A percentile compares a stretch with the other conserved stretches of the same genome.
Conservation (phyloP, 92 coral and sea anemone genomes). For the Palythoa grandiflora region DNA sequence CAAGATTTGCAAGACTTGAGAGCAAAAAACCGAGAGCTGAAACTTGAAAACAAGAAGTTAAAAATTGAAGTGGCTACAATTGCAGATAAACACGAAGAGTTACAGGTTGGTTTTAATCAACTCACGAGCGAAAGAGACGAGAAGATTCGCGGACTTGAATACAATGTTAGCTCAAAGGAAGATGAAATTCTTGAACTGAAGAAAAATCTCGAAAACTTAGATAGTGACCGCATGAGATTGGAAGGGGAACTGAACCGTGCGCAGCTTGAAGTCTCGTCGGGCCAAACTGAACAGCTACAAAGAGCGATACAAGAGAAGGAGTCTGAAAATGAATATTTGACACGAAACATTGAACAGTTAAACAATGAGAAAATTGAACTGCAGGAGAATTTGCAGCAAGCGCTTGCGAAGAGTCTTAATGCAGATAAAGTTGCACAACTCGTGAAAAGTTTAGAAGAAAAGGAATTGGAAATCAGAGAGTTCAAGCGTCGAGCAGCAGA, state of each 20-base stretch:
- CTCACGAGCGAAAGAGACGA: conserved; percentile 54
- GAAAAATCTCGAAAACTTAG: conserved; percentile 44
- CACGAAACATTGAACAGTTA: conserved; percentile 20
- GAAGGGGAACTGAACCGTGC: conserved; percentile 53
- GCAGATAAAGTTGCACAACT: conserved; percentile 22
- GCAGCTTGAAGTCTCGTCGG: background rate
- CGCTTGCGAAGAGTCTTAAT: background rate
- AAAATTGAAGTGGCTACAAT: conserved; percentile 34
- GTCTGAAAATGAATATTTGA: conserved; percentile 2
- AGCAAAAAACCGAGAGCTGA: conserved; percentile 30
- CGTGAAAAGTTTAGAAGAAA: conserved; percentile 4
- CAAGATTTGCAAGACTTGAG: conserved; percentile 26
- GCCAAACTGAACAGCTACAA: conserved; percentile 19
- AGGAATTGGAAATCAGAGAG: conserved; percentile 6
- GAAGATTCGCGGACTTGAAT: conserved; percentile 36
- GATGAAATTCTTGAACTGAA: conserved; percentile 59
- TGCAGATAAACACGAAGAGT: conserved; percentile 53
- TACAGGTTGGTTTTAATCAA: conserved; percentile 59
- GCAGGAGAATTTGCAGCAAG: conserved; percentile 27
- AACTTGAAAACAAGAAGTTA: conserved; percentile 40
- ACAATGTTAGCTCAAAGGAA: conserved; percentile 43
- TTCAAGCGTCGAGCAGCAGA: background rate
- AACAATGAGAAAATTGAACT: conserved; percentile 27
- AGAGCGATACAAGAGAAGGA: conserved; percentile 20
- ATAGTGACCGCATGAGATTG: conserved; percentile 50